These are phyloP conservation scores for Bufo gargarizans DNA, from an alignment of 2,113 vertebrate species.

Conservation along the genomic window DNA sequence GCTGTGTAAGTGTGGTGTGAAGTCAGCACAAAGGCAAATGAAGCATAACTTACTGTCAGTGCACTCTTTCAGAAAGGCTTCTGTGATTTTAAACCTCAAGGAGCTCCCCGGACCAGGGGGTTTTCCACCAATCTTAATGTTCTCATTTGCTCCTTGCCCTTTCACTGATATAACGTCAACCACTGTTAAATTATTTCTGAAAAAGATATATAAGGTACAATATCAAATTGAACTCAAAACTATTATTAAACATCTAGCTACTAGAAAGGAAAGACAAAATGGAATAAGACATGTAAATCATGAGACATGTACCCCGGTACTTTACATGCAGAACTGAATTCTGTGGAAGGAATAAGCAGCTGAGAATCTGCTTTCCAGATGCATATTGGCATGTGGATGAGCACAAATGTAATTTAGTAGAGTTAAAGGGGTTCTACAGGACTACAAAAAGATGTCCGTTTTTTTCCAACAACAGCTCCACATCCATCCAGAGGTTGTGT, in stretches of 20 bases:
- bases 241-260: background rate
- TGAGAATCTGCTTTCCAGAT: too few species aligned
- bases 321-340: background rate
- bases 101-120: conserved; percentile 86
- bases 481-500: too few species aligned
- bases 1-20: background rate
- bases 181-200: conserved; percentile 95
- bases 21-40: background rate
- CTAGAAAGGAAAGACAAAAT: background rate
- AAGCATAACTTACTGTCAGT: conserved; percentile 86
- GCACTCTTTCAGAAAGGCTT: conserved; percentile 93
- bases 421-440: too few species aligned
- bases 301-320: background rate
- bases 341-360: too few species aligned
- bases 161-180: conserved; percentile 88
- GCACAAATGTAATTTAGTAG: too few species aligned
- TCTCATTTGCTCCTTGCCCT: conserved; percentile 91
- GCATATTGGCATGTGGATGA: too few species aligned
- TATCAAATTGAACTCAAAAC: background rate
- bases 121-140: conserved; percentile 88
- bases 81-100: conserved; percentile 97
- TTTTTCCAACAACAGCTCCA: too few species aligned
- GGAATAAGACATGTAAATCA: too few species aligned
- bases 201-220: background rate
- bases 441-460: too few species aligned